Evolutionary conservation across 1,140 invertebrate genomes (phyloP).

Genomic region (Dreissena polymorpha): DNA sequence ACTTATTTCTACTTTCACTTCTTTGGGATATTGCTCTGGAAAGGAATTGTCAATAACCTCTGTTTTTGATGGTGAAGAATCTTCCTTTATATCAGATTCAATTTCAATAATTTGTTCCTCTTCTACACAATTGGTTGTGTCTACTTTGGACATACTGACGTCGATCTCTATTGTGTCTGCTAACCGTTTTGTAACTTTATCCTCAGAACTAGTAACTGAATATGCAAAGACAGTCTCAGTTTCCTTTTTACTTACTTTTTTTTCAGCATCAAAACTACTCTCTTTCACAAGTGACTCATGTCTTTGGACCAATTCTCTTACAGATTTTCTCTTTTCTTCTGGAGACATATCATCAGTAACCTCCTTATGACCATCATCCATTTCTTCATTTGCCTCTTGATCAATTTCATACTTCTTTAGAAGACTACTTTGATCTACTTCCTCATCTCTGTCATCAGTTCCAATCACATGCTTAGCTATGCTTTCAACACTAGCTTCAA

Average conservation of each 20-base stretch:
- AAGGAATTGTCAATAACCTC: constrained; percentile 12
- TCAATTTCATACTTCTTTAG: constrained; percentile 9
- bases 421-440: constrained; percentile 11
- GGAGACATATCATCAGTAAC: constrained; percentile 23
- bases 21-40: constrained; percentile 31
- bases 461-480: constrained; percentile 21
- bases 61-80: neutral
- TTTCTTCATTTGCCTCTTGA: neutral
- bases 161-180: neutral
- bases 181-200: too few species aligned
- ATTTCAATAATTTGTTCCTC: constrained; percentile 6
- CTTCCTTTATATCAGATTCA: constrained; percentile 6
- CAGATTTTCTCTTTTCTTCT: constrained; percentile 33
- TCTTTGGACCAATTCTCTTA: constrained; percentile 43
- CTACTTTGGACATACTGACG: constrained; percentile 10
- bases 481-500: constrained; percentile 63
- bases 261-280: constrained; percentile 31
- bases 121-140: neutral
- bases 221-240: too few species aligned
- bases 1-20: constrained; percentile 6
- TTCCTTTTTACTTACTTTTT: constrained; percentile 3
- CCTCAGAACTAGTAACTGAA: too few species aligned
- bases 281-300: constrained; percentile 48
- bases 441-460: neutral
- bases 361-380: constrained; percentile 15